Base-by-base conservation (phyloP, 2,797 vertebrate genomes). In the Gobio occitaniae region DNA sequence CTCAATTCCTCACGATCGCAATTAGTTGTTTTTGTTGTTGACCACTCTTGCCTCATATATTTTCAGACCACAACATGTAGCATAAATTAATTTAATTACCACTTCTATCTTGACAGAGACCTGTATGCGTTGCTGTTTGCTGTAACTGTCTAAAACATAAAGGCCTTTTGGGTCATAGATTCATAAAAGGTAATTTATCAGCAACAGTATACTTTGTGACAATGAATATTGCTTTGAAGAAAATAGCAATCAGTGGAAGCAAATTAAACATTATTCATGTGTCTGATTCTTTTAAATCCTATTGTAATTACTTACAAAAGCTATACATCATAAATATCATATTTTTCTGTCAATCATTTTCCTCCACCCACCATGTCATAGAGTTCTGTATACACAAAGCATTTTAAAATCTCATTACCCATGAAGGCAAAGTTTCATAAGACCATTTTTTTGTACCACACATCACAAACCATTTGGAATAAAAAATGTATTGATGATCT, bases 181-280 rank as follows among this genome's bases (percentile, higher is more conserved):
- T 47, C 65, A 84, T 84, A 17, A 68, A 63, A 41, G 21, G 36
- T 66, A 44, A 84, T 82, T 83, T 75, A 80, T 77, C 63, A 44
- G 47, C 80, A 61, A 82, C 61, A 13, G 19, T 56, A 32, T 32
- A 13, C 32, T 66, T 36, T 10, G 78, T 61, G 79, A 80, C 80
- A 84, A 86, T 82, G 72, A 86, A 72, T 85, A 9, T 70, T 11
- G 38, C 74, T 89, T 66, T 69, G 32, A 44, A 41, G 36, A 71
- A 78, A 48, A 66, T 29, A 29, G 54, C 50, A 41, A 66, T 81
- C 44, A 61, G 12, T 17, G 19, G 47, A 87, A 38, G 90, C 87
- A 91, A 92, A 91, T 89, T 86, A 90, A 91, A 91, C 90, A 89
- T 92, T 92, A 92, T 88, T 77, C 86, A 80, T 25, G 84, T 85